Percentiles rank a stretch among this genome's conserved stretches.
Evolutionary conservation across 2,113 vertebrate genomes (phyloP).

Genomic region (Phalacrocorax carbo): DNA sequence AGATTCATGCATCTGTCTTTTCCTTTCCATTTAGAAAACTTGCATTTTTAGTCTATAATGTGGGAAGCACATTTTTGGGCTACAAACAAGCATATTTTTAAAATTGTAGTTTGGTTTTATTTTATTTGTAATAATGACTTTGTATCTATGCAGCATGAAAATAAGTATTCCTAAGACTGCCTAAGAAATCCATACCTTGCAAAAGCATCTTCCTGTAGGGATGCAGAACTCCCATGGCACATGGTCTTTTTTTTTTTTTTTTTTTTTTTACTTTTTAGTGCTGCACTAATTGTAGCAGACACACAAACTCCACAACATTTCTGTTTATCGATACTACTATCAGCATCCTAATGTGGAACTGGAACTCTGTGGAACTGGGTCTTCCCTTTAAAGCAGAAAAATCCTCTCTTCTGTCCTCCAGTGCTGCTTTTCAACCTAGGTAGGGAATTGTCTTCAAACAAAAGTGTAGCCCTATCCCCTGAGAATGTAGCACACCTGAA

Average conservation of each 20-base stretch:
- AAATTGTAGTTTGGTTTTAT: neutral
- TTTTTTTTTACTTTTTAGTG: neutral
- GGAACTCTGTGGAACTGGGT: neutral
- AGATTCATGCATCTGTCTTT: neutral
- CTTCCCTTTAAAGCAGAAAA: neutral
- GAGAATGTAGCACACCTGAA: neutral
- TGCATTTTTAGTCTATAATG: neutral
- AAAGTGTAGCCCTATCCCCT: neutral
- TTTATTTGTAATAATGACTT: neutral
- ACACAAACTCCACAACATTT: neutral
- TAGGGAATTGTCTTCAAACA: neutral
- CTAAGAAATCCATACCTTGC: neutral
- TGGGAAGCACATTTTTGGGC: neutral
- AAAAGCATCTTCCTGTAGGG: neutral
- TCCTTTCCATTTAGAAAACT: neutral
- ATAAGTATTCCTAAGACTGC: neutral
- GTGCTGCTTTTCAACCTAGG: neutral
- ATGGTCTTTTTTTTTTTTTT: neutral
- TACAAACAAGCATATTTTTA: neutral
- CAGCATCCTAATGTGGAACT: neutral
- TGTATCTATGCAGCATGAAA: neutral
- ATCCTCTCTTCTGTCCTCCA: neutral
- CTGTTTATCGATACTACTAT: neutral
- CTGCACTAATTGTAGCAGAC: neutral
- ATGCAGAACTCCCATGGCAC: neutral